phyloP scores from a whole-genome alignment of 1,140 invertebrate species.

The Bombus confusus region DNA sequence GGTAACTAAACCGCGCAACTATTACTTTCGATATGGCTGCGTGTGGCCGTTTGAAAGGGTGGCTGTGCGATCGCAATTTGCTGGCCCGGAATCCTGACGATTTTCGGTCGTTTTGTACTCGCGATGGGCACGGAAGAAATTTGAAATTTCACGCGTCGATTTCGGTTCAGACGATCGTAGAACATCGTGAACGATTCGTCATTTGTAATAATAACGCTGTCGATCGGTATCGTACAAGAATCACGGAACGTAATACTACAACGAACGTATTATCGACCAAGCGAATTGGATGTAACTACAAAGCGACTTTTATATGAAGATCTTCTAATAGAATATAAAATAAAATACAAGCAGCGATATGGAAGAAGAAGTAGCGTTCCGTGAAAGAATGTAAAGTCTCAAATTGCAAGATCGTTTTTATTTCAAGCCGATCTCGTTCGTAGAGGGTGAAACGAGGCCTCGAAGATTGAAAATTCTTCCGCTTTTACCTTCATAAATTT shows the following conservation, averaged over 20 bases:
- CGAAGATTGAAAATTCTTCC: conserved; percentile 22
- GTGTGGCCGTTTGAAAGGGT: conserved; percentile 10
- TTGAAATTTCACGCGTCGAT: conserved; percentile 7
- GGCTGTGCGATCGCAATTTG: conserved; percentile 12
- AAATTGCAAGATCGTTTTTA: not conserved
- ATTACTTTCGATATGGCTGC: conserved; percentile 20
- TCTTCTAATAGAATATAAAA: not conserved
- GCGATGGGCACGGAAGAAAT: not conserved
- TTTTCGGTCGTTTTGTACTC: conserved; percentile 8
- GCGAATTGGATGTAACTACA: too few relatives aligned
- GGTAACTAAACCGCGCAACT: conserved; percentile 43
- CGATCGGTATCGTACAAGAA: not conserved
- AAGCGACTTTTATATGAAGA: too few relatives aligned
- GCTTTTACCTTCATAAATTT: conserved; percentile 25
- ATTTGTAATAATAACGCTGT: too few relatives aligned
- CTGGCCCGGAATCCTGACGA: not conserved
- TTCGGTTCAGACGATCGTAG: not conserved
- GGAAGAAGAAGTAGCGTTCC: not conserved
- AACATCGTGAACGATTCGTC: not conserved
- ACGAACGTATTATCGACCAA: not conserved
- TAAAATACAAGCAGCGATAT: not conserved
- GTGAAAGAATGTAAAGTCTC: not conserved
- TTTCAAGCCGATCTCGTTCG: not conserved
- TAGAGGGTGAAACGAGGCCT: not conserved
- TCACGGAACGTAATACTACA: not conserved